Conservation (phyloP, 2,888 invertebrate species). For the Uropetala carovei region DNA sequence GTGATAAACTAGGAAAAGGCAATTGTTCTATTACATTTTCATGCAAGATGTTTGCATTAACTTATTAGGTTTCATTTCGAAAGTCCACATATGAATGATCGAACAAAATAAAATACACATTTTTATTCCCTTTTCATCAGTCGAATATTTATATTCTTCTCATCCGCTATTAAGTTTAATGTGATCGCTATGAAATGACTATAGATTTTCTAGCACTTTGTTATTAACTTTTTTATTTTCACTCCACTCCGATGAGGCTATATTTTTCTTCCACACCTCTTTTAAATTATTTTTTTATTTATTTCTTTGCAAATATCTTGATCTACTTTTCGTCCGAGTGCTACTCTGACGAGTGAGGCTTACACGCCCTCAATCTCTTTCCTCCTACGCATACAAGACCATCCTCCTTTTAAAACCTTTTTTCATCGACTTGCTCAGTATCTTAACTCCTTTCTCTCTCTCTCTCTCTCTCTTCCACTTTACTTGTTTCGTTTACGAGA, state of each 20-base stretch:
- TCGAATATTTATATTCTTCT: no score
- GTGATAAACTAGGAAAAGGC: no score
- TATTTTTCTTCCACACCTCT: neutral
- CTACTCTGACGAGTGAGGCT: neutral
- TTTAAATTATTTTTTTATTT: neutral
- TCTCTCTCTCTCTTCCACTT: neutral
- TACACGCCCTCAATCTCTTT: constrained; percentile 16
- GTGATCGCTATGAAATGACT: no score
- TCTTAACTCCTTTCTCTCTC: neutral
- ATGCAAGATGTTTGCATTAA: no score
- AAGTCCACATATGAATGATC: no score
- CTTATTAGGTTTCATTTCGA: no score
- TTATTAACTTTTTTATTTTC: no score
- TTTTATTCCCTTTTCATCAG: no score
- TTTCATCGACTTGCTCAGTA: neutral
- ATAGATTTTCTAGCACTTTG: no score
- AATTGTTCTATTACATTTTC: no score
- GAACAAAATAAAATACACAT: no score
- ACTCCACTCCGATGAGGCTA: neutral
- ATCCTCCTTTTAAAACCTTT: neutral
- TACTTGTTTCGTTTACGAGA: neutral
- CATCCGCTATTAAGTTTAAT: no score
- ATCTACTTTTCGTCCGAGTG: neutral
- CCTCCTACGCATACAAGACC: neutral
- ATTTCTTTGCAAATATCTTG: neutral